These are phyloP conservation scores for Hydropotes inermis DNA, from an alignment of 2,113 vertebrate genomes.

Conservation along the genomic window DNA sequence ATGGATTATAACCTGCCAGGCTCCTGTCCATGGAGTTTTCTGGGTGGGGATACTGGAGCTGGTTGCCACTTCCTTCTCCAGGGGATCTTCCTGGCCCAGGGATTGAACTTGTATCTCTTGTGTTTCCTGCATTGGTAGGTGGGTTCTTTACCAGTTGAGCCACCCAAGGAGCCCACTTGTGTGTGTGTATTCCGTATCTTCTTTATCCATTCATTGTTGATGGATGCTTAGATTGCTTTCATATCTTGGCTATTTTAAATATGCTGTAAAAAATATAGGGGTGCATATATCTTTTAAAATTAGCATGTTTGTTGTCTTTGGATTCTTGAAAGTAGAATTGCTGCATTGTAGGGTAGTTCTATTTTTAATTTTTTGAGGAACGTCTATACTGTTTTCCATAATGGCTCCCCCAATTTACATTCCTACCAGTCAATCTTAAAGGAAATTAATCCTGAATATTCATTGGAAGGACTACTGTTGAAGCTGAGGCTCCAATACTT, in stretches of 20 bases:
- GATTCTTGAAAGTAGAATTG: not conserved
- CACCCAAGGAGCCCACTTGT: not conserved
- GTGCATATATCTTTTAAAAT: not conserved
- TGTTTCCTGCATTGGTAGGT: not conserved
- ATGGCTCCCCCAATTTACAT: not conserved
- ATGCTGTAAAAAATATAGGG: not conserved
- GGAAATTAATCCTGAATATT: not conserved
- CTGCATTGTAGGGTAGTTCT: not conserved
- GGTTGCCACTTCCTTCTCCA: not conserved
- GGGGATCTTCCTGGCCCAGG: not conserved
- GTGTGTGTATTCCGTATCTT: not conserved
- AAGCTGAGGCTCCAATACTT: not conserved
- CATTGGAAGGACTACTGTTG: not conserved
- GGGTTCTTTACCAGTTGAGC: not conserved
- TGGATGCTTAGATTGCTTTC: no score
- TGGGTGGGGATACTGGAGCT: not conserved
- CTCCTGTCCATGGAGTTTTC: not conserved
- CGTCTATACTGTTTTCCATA: not conserved
- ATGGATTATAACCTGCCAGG: no score
- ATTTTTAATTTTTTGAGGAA: not conserved
- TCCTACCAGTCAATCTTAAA: not conserved
- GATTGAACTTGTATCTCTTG: rapidly evolving
- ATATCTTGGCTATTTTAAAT: not conserved
- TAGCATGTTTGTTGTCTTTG: not conserved
- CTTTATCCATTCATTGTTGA: not conserved